Percentiles rank a stretch among this genome's conserved stretches.
phyloP scores from a whole-genome alignment of 2,888 invertebrate genomes.

The Mylabris sibirica region DNA sequence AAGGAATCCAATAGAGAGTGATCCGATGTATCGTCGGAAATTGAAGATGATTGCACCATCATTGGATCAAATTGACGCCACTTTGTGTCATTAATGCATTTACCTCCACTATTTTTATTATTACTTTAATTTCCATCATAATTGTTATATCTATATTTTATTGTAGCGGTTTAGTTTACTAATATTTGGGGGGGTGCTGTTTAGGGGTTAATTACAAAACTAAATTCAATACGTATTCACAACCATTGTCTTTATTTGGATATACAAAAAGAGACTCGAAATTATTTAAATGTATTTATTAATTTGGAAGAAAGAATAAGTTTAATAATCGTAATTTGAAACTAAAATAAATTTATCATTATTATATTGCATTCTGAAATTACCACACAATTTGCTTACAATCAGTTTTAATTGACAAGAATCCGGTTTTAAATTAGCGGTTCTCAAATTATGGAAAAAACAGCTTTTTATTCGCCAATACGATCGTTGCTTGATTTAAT shows the following conservation, averaged over 20 bases:
- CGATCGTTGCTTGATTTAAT: too few species aligned
- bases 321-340: neutral
- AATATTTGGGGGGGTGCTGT: neutral
- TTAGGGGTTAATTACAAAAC: neutral
- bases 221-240: too few species aligned
- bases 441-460: too few species aligned
- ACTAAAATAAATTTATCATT: neutral
- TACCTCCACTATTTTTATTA: neutral
- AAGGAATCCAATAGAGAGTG: constrained; percentile 85
- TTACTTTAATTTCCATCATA: neutral
- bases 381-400: too few species aligned
- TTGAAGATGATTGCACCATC: constrained; percentile 86
- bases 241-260: too few species aligned
- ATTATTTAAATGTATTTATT: too few species aligned
- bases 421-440: too few species aligned
- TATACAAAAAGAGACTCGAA: too few species aligned
- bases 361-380: too few species aligned
- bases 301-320: too few species aligned
- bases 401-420: too few species aligned
- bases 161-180: neutral
- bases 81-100: constrained; percentile 75
- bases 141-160: neutral
- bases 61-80: constrained; percentile 94
- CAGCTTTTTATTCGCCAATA: too few species aligned
- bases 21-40: constrained; percentile 89